Evolutionary conservation across 2,113 vertebrate species (phyloP).

Genomic region (Pogona vitticeps): DNA sequence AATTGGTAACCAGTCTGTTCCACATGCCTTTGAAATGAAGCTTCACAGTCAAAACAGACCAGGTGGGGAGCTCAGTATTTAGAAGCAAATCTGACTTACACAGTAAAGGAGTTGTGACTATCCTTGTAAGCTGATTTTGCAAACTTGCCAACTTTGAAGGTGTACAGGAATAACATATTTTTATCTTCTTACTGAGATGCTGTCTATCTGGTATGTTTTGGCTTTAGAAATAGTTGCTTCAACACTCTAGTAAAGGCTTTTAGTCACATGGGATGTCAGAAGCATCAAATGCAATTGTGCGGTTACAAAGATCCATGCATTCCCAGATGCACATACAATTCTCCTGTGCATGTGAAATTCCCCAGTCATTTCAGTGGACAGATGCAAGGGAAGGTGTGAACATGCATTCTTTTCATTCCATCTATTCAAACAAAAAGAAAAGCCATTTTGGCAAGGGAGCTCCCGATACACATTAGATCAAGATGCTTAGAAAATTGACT

Average conservation of each 20-base stretch:
- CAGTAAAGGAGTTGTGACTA: too few relatives aligned
- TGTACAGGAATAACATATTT: too few relatives aligned
- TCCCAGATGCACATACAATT: neutral
- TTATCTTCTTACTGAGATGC: too few relatives aligned
- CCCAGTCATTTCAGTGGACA: neutral
- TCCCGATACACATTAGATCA: neutral
- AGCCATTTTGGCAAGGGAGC: neutral
- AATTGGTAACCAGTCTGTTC: too few relatives aligned
- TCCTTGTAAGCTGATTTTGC: too few relatives aligned
- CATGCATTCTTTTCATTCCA: neutral
- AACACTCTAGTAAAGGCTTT: neutral
- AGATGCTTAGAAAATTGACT: neutral
- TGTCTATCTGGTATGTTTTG: too few relatives aligned
- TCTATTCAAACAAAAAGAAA: neutral
- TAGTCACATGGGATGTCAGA: slow-evolving; percentile 8
- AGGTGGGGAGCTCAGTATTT: too few relatives aligned
- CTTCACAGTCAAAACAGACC: too few relatives aligned
- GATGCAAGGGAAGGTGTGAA: neutral
- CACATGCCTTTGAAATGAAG: neutral
- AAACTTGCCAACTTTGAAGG: too few relatives aligned
- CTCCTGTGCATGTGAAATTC: neutral
- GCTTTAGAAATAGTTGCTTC: neutral
- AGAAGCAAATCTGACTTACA: too few relatives aligned
- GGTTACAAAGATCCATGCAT: slow-evolving; percentile 29
- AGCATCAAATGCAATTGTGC: neutral